A percentile compares a stretch with the other conserved stretches of the same genome.
These are phyloP conservation scores for Phyllotreta cruciferae DNA, from an alignment of 2,888 invertebrate species.

Conservation along the genomic window DNA sequence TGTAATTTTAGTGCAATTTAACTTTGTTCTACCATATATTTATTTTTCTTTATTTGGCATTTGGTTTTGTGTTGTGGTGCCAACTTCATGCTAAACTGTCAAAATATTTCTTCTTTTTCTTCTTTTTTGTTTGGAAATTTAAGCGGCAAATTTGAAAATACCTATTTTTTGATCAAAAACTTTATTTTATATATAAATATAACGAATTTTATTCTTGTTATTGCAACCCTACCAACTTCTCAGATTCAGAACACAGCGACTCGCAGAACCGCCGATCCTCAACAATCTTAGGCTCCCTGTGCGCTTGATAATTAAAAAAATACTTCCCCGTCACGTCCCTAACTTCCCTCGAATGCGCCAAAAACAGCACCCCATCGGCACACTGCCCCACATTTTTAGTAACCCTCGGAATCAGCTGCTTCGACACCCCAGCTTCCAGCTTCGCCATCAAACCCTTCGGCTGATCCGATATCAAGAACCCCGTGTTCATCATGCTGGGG, in stretches of 20 bases:
- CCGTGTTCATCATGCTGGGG: constrained; percentile 45
- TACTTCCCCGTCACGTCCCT: constrained; percentile 41
- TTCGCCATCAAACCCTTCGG: constrained; percentile 13
- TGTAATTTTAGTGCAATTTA: too few species aligned
- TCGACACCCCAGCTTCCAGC: constrained; percentile 18
- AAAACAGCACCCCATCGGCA: constrained; percentile 38
- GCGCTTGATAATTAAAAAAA: constrained; percentile 42
- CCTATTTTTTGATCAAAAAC: too few species aligned
- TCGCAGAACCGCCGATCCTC: constrained; percentile 39
- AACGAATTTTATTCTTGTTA: too few species aligned
- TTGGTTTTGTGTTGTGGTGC: too few species aligned
- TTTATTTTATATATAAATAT: too few species aligned
- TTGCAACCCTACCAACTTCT: constrained; percentile 31
- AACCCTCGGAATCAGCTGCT: constrained; percentile 27
- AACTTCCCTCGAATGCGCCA: constrained; percentile 41
- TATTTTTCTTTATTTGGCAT: too few species aligned
- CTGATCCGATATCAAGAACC: constrained; percentile 37
- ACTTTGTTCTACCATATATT: too few species aligned
- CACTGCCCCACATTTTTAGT: constrained; percentile 39
- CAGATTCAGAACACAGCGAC: constrained; percentile 41
- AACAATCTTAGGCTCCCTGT: constrained; percentile 36
- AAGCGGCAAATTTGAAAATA: too few species aligned
- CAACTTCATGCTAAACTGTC: too few species aligned
- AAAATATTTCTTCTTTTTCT: too few species aligned
- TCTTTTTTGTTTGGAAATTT: too few species aligned